A percentile compares a stretch with the other conserved stretches of the same genome.
Conservation (phyloP, 2,113 vertebrate species). For the Lonchura striata region DNA sequence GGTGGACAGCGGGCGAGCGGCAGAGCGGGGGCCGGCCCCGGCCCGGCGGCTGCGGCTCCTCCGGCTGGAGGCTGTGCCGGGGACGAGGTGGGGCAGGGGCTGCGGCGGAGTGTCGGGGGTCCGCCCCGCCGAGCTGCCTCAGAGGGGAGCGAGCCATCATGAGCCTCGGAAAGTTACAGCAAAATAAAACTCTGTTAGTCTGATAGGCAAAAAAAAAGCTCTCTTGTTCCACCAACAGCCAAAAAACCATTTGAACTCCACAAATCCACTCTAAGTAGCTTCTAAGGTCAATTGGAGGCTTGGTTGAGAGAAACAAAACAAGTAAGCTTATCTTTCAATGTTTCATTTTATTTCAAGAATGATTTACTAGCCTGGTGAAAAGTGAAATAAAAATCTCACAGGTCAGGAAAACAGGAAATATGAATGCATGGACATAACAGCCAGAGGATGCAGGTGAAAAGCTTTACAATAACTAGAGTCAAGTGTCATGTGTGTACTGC, state of each 20-base stretch:
- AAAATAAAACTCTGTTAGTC: rapidly evolving
- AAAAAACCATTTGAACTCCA: rapidly evolving
- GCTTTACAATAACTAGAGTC: background rate
- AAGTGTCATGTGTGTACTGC: background rate
- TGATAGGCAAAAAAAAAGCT: background rate
- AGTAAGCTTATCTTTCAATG: background rate
- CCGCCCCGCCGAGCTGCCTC: background rate
- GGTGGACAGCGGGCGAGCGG: background rate
- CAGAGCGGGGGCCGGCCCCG: background rate
- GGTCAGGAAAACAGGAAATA: conserved; percentile 35
- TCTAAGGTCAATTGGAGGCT: background rate
- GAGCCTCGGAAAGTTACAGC: rapidly evolving
- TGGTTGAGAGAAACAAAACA: background rate
- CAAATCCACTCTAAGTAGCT: background rate
- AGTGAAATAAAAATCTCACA: background rate
- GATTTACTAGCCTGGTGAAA: background rate
- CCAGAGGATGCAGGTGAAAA: background rate
- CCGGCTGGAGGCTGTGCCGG: background rate
- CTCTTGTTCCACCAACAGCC: background rate
- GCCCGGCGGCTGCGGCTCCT: background rate
- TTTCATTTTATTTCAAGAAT: background rate
- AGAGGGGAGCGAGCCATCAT: rapidly evolving
- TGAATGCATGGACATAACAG: background rate
- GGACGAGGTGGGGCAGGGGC: background rate
- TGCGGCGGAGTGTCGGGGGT: rapidly evolving